Evolutionary conservation across 2,113 vertebrate species (phyloP).

Genomic region (Syngnathus typhle): DNA sequence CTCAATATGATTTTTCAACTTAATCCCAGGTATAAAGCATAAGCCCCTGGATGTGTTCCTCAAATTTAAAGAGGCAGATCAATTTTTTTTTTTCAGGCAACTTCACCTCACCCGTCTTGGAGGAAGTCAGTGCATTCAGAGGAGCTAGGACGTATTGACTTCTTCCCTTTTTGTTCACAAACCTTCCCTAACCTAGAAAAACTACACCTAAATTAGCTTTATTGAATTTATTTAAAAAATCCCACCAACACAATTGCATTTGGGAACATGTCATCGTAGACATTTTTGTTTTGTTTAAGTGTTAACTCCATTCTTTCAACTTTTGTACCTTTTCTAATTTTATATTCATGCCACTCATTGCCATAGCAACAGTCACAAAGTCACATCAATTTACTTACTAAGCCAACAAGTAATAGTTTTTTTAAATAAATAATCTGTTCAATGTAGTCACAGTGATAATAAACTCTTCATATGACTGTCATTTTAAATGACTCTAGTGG

Average conservation of each 20-base stretch:
- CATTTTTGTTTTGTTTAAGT: no score
- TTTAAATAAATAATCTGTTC: not conserved
- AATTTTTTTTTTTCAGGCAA: conserved; percentile 19
- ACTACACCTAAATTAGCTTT: not conserved
- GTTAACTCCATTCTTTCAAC: no score
- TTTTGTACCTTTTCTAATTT: no score
- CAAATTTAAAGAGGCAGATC: conserved; percentile 16
- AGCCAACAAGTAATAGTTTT: not conserved
- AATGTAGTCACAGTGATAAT: not conserved
- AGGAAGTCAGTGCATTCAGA: conserved; percentile 23
- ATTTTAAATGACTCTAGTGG: not conserved
- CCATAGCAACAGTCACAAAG: no score
- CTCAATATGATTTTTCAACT: conserved; percentile 10
- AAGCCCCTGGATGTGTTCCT: conserved; percentile 24
- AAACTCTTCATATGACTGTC: not conserved
- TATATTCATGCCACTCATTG: no score
- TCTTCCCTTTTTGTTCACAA: conserved; percentile 26
- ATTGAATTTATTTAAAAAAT: not conserved
- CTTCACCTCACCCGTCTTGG: conserved; percentile 33
- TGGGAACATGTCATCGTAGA: no score
- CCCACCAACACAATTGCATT: not conserved
- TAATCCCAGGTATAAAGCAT: conserved; percentile 18
- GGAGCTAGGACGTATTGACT: conserved; percentile 12
- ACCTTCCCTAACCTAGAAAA: not conserved
- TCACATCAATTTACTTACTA: not conserved